Conservation (phyloP, 1,140 invertebrate species). For the Drosophila pandora region DNA sequence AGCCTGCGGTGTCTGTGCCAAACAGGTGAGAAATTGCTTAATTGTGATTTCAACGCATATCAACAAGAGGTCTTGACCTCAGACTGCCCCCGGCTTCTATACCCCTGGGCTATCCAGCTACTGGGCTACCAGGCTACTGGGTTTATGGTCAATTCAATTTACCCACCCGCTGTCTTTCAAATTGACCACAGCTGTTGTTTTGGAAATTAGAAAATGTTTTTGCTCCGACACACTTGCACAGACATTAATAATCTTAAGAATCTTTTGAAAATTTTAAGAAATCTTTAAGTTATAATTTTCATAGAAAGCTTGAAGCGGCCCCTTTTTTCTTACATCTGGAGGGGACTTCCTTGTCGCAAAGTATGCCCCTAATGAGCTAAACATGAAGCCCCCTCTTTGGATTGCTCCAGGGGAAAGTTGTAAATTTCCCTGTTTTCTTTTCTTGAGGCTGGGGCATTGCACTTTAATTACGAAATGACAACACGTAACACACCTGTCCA, state of each 20-base stretch:
- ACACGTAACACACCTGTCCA: conserved; percentile 22
- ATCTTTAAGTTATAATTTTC: no score
- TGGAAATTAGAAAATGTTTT: conserved; percentile 56
- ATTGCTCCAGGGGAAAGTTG: conserved; percentile 24
- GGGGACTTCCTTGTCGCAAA: conserved; percentile 31
- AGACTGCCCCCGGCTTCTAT: background rate
- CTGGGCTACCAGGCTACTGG: background rate
- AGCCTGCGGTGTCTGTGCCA: conserved; percentile 37
- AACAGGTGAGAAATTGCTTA: conserved; percentile 81
- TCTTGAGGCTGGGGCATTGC: conserved; percentile 24
- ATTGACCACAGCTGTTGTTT: conserved; percentile 29
- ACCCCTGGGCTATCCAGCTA: background rate
- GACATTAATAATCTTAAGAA: background rate
- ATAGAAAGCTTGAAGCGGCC: background rate
- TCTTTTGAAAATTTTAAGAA: background rate
- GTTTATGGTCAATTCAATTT: conserved; percentile 68
- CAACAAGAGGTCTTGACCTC: conserved; percentile 31
- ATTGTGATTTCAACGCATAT: conserved; percentile 77
- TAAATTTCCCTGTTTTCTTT: background rate
- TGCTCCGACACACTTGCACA: background rate
- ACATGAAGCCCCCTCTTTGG: conserved; percentile 42
- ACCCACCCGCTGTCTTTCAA: background rate
- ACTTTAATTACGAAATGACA: conserved; percentile 60
- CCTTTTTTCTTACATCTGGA: conserved; percentile 3
- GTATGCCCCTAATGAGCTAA: conserved; percentile 62